Evolutionary conservation across 2,113 vertebrate species (phyloP).

Genomic region (Paratilapia polleni): DNA sequence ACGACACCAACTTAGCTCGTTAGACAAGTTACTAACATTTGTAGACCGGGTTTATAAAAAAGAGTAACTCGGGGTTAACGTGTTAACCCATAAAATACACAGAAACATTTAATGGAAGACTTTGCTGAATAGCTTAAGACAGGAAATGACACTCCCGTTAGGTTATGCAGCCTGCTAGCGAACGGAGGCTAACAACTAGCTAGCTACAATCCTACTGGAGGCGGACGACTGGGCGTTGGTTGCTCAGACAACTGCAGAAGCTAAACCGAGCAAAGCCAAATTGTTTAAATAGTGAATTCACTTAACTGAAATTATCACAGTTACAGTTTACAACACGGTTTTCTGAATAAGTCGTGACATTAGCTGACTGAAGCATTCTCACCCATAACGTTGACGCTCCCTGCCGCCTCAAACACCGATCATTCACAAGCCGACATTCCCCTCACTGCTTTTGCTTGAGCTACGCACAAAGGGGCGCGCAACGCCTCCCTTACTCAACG

Average conservation of each 20-base stretch:
- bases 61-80: background rate
- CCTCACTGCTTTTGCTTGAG: constrained; percentile 41
- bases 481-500: fast-evolving
- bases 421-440: constrained; percentile 82
- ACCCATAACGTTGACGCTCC: constrained; percentile 83
- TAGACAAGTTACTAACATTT: constrained; percentile 12
- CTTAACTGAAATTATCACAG: background rate
- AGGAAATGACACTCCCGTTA: constrained; percentile 75
- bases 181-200: constrained; percentile 50
- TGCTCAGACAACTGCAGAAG: constrained; percentile 72
- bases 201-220: constrained; percentile 59
- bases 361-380: constrained; percentile 47
- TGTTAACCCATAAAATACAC: background rate
- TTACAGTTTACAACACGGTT: background rate
- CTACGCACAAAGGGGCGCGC: constrained; percentile 52
- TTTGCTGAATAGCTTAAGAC: constrained; percentile 52
- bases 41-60: background rate
- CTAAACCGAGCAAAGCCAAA: constrained; percentile 26
- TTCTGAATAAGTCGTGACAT: background rate
- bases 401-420: constrained; percentile 77
- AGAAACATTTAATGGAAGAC: constrained; percentile 7
- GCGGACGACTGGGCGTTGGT: constrained; percentile 79
- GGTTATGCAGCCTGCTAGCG: constrained; percentile 44
- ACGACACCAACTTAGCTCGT: constrained; percentile 21
- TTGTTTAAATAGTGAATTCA: background rate